Conservation (phyloP, 2,888 invertebrate genomes). For the Ophioninae sp. region DNA sequence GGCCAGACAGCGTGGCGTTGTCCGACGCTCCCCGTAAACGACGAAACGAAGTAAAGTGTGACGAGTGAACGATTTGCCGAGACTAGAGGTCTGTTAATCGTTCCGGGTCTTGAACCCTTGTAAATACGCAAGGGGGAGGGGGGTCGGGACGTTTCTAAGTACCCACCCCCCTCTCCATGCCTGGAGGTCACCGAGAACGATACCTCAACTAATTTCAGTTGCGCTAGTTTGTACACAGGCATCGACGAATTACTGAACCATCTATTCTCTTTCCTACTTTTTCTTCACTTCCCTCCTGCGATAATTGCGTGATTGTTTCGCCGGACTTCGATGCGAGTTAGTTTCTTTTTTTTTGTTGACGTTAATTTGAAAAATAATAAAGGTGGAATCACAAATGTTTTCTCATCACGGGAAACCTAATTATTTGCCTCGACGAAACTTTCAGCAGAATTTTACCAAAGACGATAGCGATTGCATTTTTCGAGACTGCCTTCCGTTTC, state of each 20-base stretch:
- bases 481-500: too few relatives aligned
- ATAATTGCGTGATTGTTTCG: neutral
- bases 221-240: neutral
- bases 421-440: too few relatives aligned
- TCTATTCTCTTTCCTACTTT: neutral
- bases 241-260: neutral
- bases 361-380: too few relatives aligned
- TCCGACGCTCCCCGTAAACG: neutral
- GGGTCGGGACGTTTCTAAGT: neutral
- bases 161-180: neutral
- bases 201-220: neutral
- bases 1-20: conserved; percentile 13
- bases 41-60: neutral
- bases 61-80: conserved; percentile 14
- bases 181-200: neutral
- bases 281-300: neutral
- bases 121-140: neutral
- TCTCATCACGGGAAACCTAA: too few relatives aligned
- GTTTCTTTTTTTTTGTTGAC: too few relatives aligned
- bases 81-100: conserved; percentile 23
- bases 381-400: too few relatives aligned
- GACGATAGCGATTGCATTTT: too few relatives aligned
- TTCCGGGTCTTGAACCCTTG: conserved; percentile 21
- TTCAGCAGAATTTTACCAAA: too few relatives aligned
- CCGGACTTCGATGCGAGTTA: neutral